Conservation (phyloP, 92 coral and sea anemone species). For the Scolanthus callimorphus region DNA sequence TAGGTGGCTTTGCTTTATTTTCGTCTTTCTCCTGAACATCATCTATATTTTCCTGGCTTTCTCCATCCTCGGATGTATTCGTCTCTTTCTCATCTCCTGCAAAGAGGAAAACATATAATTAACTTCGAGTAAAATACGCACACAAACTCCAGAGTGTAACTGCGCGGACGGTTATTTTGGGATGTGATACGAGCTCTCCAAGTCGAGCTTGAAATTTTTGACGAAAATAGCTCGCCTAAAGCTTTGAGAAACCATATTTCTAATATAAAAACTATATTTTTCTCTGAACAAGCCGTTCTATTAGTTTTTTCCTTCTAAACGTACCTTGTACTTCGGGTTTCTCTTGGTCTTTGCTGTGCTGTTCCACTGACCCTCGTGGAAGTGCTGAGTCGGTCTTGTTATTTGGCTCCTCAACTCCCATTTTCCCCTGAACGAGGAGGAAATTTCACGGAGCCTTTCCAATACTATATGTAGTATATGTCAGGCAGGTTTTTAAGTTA, state of each 20-base stretch:
- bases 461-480: constrained; percentile 4
- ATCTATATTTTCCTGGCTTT: constrained; percentile 8
- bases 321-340: constrained; percentile 14
- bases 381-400: constrained; percentile 4
- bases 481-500: constrained; percentile 6
- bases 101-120: too few species aligned
- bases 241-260: neutral
- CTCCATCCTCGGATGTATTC: constrained; percentile 2
- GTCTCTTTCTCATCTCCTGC: neutral
- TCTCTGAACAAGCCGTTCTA: neutral
- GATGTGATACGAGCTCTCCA: constrained; percentile 16
- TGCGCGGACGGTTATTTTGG: constrained; percentile 19
- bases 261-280: too few species aligned
- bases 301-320: neutral
- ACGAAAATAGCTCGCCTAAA: neutral
- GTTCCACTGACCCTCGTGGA: constrained; percentile 28
- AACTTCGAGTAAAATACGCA: neutral
- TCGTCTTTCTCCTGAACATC: constrained; percentile 17
- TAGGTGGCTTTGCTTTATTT: constrained; percentile 30
- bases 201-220: neutral
- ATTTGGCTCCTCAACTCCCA: constrained; percentile 46
- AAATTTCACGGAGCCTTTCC: constrained; percentile 36
- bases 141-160: neutral
- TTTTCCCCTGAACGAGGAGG: constrained; percentile 37
- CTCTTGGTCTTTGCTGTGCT: constrained; percentile 1